Percentiles rank a stretch among this genome's conserved stretches.
These are phyloP conservation scores for Littorina saxatilis DNA, from an alignment of 1,140 invertebrate species.

Conservation along the genomic window DNA sequence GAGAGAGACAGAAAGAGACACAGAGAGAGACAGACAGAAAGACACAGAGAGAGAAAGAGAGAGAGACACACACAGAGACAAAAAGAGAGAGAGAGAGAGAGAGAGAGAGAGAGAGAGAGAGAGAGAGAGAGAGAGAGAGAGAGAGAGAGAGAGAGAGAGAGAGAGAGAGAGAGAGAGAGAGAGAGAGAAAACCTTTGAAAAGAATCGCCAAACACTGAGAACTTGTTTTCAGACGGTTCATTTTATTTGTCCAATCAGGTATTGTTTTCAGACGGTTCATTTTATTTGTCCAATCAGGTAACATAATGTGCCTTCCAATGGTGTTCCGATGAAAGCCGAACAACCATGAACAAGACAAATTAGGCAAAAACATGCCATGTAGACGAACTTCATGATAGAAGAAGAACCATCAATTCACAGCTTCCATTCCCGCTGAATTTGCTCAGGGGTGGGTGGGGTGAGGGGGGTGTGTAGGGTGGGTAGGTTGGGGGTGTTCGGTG, in stretches of 20 bases:
- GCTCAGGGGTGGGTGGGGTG: too few species aligned
- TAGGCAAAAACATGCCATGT: conserved; percentile 87
- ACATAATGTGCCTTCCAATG: too few species aligned
- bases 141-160: neutral
- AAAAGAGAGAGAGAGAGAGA: neutral
- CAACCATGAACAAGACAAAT: conserved; percentile 85
- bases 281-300: too few species aligned
- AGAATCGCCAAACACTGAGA: neutral
- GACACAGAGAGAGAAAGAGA: neutral
- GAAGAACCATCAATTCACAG: too few species aligned
- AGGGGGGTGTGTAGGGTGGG: conserved; percentile 64
- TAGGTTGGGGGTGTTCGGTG: conserved; percentile 49
- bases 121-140: neutral
- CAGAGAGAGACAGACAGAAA: too few species aligned
- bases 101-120: neutral
- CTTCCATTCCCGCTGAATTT: too few species aligned
- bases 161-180: neutral
- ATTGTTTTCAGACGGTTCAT: conserved; percentile 87
- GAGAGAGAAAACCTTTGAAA: neutral
- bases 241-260: conserved; percentile 78
- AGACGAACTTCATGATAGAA: too few species aligned
- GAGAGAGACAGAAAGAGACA: too few species aligned
- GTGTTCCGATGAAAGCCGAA: too few species aligned
- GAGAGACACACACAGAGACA: neutral
- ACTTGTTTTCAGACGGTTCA: too few species aligned